Percentiles rank a stretch among this genome's conserved stretches.
Conservation (phyloP, 2,113 vertebrate genomes). For the Geococcyx californianus region DNA sequence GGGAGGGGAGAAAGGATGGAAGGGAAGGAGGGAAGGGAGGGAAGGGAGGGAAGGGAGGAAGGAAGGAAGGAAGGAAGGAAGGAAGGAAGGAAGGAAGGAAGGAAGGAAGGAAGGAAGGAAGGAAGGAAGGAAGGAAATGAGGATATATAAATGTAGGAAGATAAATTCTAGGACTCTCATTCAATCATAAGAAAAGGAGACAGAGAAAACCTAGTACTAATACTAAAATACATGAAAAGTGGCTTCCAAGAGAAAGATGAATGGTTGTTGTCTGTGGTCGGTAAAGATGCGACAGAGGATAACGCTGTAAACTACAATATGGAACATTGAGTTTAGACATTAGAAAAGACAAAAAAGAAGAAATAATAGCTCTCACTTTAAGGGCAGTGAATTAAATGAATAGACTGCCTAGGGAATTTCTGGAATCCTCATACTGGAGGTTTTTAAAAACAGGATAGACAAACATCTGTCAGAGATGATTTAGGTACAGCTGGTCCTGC, state of each 20-base stretch:
- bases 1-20: background rate
- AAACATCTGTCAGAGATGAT: slow-evolving; percentile 47
- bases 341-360: background rate
- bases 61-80: no score
- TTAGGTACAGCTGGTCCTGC: slow-evolving; percentile 31
- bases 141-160: background rate
- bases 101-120: background rate
- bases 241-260: background rate
- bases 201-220: background rate
- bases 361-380: background rate
- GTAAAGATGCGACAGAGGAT: background rate
- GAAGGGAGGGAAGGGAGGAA: background rate
- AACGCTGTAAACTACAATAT: background rate
- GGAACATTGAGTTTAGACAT: background rate
- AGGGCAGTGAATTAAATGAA: background rate
- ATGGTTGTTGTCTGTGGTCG: background rate
- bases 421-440: background rate
- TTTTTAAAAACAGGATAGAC: slow-evolving; percentile 32
- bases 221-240: background rate
- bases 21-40: background rate
- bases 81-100: background rate
- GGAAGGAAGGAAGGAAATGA: background rate
- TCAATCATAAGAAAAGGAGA: background rate
- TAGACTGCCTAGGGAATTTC: slow-evolving; percentile 29
- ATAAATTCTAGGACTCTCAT: background rate